These are phyloP conservation scores for Trichechus manatus DNA, from an alignment of 2,113 vertebrate species.

Conservation along the genomic window DNA sequence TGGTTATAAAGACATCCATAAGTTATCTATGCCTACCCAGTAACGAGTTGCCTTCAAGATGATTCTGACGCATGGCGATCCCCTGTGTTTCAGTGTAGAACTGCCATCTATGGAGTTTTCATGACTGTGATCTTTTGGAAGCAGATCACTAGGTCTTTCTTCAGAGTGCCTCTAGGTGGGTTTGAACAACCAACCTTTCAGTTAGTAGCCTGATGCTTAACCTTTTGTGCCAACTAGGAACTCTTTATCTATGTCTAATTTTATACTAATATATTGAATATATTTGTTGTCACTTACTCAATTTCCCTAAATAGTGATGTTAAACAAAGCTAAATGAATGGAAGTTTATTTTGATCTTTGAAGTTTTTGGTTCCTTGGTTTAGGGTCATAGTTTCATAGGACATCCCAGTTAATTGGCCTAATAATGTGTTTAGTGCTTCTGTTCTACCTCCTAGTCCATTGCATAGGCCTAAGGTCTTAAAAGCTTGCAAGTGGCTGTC, in stretches of 20 bases:
- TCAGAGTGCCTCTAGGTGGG: background rate
- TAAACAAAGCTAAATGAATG: conserved; percentile 24
- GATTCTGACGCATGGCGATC: background rate
- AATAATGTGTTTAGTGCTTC: no score
- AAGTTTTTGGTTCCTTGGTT: background rate
- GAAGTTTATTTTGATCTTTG: conserved; percentile 9
- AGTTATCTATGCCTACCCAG: background rate
- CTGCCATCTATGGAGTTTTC: background rate
- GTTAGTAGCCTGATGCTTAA: background rate
- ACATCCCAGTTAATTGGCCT: no score
- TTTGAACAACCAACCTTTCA: background rate
- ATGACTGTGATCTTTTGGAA: background rate
- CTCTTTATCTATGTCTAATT: background rate
- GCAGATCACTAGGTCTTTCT: background rate
- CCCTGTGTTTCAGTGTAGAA: background rate
- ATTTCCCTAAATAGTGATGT: background rate
- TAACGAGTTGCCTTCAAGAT: background rate
- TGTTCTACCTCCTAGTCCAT: no score
- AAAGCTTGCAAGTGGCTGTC: no score
- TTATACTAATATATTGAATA: background rate
- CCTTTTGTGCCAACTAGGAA: no score
- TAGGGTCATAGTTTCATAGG: no score
- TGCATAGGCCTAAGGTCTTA: no score
- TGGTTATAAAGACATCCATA: conserved; percentile 12
- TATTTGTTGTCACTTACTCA: background rate